Base-by-base conservation (phyloP, 2,888 invertebrate genomes). In the Chrysodeixis includens region DNA sequence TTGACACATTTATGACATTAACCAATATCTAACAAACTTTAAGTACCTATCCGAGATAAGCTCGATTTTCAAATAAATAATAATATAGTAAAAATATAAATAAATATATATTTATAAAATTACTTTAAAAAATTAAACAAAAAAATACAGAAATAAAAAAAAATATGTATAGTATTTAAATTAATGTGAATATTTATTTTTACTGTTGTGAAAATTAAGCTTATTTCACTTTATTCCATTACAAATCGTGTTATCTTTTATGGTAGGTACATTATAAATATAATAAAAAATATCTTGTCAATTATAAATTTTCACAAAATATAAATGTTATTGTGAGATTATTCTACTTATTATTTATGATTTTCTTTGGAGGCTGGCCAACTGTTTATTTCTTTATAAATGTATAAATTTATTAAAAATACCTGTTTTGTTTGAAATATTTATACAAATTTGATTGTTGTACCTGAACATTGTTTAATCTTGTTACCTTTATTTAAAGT, bases 311-410 rank as follows among this genome's bases (percentile, higher is more conserved):
- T 68, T 75, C 77, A 56, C 40, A 55, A 63, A 66, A 65, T 70
- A 72, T 74, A 58, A 74, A 62, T 62, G 63, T 75, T 66, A 62
- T 49, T 62, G 54, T 56, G 35, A 56, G 69, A 20, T n/a, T 56
- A 52, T 44, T 51, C 56, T 55, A 64, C 68, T 40, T 26, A 57
- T 71, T 59, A 53, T 63, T 40, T 40, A n/a, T 12, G 5, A 40
- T 54, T 78, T 77, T 82, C 68, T 79, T 63, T 79, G 60, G 87
- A 88, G 89, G 89, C 90, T 90, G 89, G 89, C 61, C 70, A 64
- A 59, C 56, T 46, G 22, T 46, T 74, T 70, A 1, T 56, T 74
- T 49, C 14, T 64, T 56, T 55, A 16, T 58, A 53, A 65, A 62
- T 62, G 16, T 66, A 55, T 54, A 62, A 62, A 46, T 59, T 68